A percentile compares a stretch with the other conserved stretches of the same genome.
Evolutionary conservation across 23 tunicate species (phyloP).

Genomic region (Trididemnum miniatum): DNA sequence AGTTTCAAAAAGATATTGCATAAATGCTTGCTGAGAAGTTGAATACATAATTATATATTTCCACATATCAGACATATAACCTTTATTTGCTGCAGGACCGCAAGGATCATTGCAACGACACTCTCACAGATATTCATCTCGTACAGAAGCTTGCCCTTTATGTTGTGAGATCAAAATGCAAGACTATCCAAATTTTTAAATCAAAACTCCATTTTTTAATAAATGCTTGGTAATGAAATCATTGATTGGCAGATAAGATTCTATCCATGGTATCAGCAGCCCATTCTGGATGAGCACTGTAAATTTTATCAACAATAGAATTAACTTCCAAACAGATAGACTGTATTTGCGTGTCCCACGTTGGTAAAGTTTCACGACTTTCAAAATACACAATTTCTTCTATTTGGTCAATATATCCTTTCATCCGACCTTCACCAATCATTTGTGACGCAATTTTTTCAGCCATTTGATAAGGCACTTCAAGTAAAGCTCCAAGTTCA

Average conservation of each 20-base stretch:
- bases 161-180: too few relatives aligned
- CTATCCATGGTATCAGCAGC: slow-evolving; percentile 57
- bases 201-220: too few relatives aligned
- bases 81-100: too few relatives aligned
- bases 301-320: slow-evolving; percentile 77
- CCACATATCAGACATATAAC: too few relatives aligned
- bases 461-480: slow-evolving; percentile 80
- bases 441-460: slow-evolving; percentile 90
- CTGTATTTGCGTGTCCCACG: slow-evolving; percentile 90
- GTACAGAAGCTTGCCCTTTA: too few relatives aligned
- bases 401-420: slow-evolving; percentile 91
- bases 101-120: too few relatives aligned
- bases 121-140: too few relatives aligned
- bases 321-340: slow-evolving; percentile 79
- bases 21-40: too few relatives aligned
- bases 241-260: slow-evolving; percentile 9
- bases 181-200: too few relatives aligned
- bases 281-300: slow-evolving; percentile 88
- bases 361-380: slow-evolving; percentile 77
- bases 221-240: too few relatives aligned
- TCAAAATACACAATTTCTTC: slow-evolving; percentile 87
- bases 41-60: too few relatives aligned
- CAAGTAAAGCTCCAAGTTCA: slow-evolving; percentile 78
- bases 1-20: too few relatives aligned
- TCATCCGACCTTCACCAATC: slow-evolving; percentile 93